These are phyloP conservation scores for Drosophila birchii DNA, from an alignment of 2,888 invertebrate genomes.

Conservation along the genomic window DNA sequence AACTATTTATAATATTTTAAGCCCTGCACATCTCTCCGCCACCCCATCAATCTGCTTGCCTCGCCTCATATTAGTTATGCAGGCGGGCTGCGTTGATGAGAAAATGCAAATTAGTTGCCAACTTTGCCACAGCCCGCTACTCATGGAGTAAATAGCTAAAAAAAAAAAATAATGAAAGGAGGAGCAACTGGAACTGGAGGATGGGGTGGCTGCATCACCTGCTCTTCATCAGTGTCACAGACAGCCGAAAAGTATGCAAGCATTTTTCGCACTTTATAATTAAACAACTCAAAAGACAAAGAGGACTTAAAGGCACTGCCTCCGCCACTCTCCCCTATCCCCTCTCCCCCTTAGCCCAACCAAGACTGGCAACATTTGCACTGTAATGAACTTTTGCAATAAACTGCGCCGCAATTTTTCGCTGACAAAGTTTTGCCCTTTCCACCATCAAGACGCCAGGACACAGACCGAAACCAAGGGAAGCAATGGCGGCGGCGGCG, in stretches of 20 bases:
- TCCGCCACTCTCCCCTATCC: background rate
- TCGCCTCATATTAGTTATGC: slow-evolving; percentile 68
- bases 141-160: slow-evolving; percentile 55
- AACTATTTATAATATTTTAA: slow-evolving; percentile 69
- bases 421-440: slow-evolving; percentile 72
- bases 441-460: slow-evolving; percentile 25
- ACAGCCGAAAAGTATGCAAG: slow-evolving; percentile 76
- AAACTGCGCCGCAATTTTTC: slow-evolving; percentile 80
- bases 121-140: slow-evolving; percentile 63
- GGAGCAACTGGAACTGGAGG: slow-evolving; percentile 20
- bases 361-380: slow-evolving; percentile 73
- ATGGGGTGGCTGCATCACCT: slow-evolving; percentile 61
- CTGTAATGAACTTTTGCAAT: slow-evolving; percentile 80
- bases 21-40: slow-evolving; percentile 10
- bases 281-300: slow-evolving; percentile 73
- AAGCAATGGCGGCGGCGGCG: background rate
- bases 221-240: slow-evolving; percentile 74
- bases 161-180: slow-evolving; percentile 32
- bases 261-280: slow-evolving; percentile 81
- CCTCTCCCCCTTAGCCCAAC: slow-evolving; percentile 1
- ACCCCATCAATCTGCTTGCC: slow-evolving; percentile 14
- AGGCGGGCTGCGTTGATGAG: slow-evolving; percentile 74
- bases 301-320: slow-evolving; percentile 55
- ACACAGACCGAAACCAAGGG: slow-evolving; percentile 2
- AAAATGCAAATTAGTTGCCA: slow-evolving; percentile 78